phyloP scores from a whole-genome alignment of 2,113 vertebrate genomes.

The Ibidorhyncha struthersii region DNA sequence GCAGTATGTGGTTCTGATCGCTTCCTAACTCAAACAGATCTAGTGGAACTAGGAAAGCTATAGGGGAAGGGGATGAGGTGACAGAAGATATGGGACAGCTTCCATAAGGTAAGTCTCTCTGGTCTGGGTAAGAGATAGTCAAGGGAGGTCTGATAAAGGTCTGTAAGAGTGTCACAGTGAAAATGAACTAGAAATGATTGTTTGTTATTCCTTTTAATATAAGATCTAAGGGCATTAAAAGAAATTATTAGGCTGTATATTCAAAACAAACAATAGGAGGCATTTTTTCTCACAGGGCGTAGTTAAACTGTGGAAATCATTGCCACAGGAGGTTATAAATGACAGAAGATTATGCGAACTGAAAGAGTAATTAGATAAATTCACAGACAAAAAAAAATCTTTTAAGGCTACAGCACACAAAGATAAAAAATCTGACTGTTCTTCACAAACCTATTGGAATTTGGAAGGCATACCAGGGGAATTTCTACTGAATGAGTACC shows the following conservation, averaged over 20 bases:
- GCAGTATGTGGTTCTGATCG: background rate
- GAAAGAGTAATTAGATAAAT: background rate
- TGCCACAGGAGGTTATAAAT: conserved; percentile 1
- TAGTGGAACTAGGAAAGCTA: background rate
- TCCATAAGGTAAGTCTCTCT: background rate
- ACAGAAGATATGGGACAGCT: background rate
- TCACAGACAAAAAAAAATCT: background rate
- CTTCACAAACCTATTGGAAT: background rate
- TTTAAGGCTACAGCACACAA: background rate
- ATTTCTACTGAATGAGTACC: background rate
- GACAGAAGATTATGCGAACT: background rate
- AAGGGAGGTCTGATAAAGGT: background rate
- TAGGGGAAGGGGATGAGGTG: background rate
- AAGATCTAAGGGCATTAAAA: background rate
- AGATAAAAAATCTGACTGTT: background rate
- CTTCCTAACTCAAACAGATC: background rate
- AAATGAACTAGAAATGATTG: background rate
- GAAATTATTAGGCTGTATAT: background rate
- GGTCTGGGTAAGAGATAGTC: background rate
- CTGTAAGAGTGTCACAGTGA: background rate
- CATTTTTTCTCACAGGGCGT: background rate
- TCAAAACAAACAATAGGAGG: conserved; percentile 17
- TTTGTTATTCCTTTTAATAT: background rate
- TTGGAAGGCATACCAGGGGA: background rate
- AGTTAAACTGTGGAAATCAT: background rate